Evolutionary conservation across 2,888 invertebrate genomes (phyloP).

Genomic region (Protonemura montana): DNA sequence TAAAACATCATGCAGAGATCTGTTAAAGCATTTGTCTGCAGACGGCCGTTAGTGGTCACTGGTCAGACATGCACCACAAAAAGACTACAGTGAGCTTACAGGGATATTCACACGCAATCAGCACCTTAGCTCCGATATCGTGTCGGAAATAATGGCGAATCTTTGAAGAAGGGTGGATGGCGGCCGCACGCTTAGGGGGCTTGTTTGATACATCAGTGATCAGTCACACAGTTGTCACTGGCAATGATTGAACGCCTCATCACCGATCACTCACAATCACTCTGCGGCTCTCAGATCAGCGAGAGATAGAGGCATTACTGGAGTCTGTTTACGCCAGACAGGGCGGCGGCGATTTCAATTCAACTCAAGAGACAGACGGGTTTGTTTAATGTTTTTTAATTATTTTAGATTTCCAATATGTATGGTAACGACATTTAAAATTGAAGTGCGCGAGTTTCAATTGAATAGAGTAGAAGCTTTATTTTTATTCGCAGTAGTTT

Average conservation of each 20-base stretch:
- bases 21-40: neutral
- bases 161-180: neutral
- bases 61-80: neutral
- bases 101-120: neutral
- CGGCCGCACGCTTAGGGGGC: neutral
- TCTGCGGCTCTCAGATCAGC: slow-evolving; percentile 23
- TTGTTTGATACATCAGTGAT: slow-evolving; percentile 34
- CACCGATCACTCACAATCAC: slow-evolving; percentile 39
- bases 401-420: too few relatives aligned
- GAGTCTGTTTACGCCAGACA: too few relatives aligned
- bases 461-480: too few relatives aligned
- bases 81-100: neutral
- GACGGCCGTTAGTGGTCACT: neutral
- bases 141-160: neutral
- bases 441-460: too few relatives aligned
- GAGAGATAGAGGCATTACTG: slow-evolving; percentile 24
- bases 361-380: neutral
- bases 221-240: slow-evolving; percentile 43
- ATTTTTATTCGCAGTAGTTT: too few relatives aligned
- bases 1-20: too few relatives aligned
- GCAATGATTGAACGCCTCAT: slow-evolving; percentile 46
- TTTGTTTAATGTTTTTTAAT: neutral
- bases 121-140: neutral
- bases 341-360: neutral
- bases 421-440: too few relatives aligned